These are phyloP conservation scores for Sinocyclocheilus anshuiensis DNA, from an alignment of 2,113 vertebrate genomes.

Conservation along the genomic window DNA sequence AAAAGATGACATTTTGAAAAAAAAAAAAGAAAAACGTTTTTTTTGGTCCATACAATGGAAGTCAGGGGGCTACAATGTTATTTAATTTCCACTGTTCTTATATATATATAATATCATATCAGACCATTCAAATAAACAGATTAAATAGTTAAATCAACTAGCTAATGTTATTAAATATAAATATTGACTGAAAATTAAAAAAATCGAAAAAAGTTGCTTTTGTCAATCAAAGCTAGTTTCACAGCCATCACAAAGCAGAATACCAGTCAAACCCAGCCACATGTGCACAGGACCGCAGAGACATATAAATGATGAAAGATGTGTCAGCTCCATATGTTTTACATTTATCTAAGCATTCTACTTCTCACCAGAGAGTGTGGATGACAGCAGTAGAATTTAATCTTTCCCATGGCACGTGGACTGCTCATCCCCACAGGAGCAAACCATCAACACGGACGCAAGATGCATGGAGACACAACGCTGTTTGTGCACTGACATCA, in stretches of 20 bases:
- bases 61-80: too few species aligned
- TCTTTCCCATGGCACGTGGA: constrained; percentile 20
- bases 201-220: not conserved
- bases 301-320: constrained; percentile 5
- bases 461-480: too few species aligned
- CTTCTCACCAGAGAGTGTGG: constrained; percentile 13
- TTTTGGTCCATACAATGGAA: too few species aligned
- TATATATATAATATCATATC: too few species aligned
- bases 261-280: not conserved
- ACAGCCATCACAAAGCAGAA: not conserved
- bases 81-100: too few species aligned
- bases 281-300: not conserved
- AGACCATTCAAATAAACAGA: not conserved
- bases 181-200: not conserved
- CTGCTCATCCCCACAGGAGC: constrained; percentile 2
- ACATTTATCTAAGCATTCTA: constrained; percentile 13
- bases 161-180: too few species aligned
- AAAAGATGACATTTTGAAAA: too few species aligned
- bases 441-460: not conserved
- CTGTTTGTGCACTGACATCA: not conserved
- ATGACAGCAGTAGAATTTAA: not conserved
- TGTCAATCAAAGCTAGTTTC: not conserved
- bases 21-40: too few species aligned
- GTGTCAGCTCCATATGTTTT: constrained; percentile 30
- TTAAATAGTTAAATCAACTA: not conserved